phyloP scores from a whole-genome alignment of 2,797 vertebrate species.

The Sebastolobus altivelis region DNA sequence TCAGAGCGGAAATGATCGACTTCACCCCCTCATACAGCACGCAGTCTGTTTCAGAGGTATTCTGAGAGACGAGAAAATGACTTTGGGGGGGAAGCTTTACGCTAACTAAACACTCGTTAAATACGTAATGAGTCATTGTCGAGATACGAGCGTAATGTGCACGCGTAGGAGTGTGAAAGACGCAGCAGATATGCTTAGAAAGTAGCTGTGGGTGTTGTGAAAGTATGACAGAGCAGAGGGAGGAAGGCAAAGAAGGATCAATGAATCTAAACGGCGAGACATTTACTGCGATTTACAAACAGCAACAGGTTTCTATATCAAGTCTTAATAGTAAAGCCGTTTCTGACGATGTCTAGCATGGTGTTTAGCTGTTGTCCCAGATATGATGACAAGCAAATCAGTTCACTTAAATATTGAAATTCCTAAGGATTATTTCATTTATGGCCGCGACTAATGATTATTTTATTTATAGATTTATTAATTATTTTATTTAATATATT shows the following conservation, averaged over 20 bases:
- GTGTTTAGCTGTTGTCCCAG: neutral
- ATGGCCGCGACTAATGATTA: neutral
- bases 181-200: slow-evolving; percentile 51
- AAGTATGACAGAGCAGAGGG: slow-evolving; percentile 23
- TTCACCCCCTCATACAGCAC: slow-evolving; percentile 39
- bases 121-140: slow-evolving; percentile 64
- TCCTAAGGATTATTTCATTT: neutral
- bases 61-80: slow-evolving; percentile 40
- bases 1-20: slow-evolving; percentile 44
- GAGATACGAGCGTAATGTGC: slow-evolving; percentile 35
- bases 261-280: slow-evolving; percentile 13
- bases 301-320: slow-evolving; percentile 19
- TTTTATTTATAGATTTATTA: neutral
- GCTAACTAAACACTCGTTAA: slow-evolving; percentile 37
- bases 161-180: slow-evolving; percentile 64
- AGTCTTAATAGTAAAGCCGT: neutral
- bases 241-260: slow-evolving; percentile 27
- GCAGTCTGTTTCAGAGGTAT: slow-evolving; percentile 10
- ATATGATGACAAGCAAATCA: neutral
- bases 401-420: neutral
- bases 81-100: slow-evolving; percentile 35
- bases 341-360: neutral
- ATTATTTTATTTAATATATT: no score
- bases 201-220: slow-evolving; percentile 47
- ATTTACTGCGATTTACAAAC: slow-evolving; percentile 16